phyloP scores from a whole-genome alignment of 2,797 vertebrate species.

The Peromyscus eremicus region DNA sequence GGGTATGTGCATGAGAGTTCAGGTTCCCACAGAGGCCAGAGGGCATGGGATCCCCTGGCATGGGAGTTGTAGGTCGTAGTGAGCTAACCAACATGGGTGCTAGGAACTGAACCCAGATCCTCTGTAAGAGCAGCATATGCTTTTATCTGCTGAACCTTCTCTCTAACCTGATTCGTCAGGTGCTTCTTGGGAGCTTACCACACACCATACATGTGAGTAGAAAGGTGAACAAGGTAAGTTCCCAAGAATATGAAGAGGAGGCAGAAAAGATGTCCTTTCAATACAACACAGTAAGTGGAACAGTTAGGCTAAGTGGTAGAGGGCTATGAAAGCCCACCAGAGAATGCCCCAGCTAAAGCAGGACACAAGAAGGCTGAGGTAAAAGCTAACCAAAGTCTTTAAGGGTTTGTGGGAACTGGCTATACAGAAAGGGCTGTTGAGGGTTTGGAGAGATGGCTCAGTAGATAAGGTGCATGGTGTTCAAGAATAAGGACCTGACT shows the following conservation, averaged over 20 bases:
- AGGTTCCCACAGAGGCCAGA: no score
- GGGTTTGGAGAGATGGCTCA: background rate
- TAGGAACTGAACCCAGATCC: background rate
- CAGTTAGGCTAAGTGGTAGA: background rate
- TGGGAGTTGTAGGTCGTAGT: background rate
- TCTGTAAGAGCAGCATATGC: background rate
- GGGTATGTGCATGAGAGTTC: background rate
- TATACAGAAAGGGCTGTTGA: background rate
- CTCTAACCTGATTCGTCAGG: background rate
- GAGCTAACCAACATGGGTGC: background rate
- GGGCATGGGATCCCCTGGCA: background rate
- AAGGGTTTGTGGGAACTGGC: background rate
- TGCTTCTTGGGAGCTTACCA: background rate
- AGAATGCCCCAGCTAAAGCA: background rate
- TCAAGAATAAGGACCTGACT: background rate
- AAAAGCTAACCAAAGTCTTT: conserved; percentile 30
- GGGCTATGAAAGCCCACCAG: background rate
- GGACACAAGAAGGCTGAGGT: background rate
- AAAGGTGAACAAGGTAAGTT: background rate
- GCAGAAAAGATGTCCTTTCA: background rate
- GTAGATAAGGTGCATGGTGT: background rate
- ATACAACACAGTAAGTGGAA: background rate
- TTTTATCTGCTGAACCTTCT: background rate
- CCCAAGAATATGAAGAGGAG: background rate
- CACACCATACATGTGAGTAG: background rate